Conservation (phyloP, 2,888 invertebrate genomes). For the Melanostoma scalare region DNA sequence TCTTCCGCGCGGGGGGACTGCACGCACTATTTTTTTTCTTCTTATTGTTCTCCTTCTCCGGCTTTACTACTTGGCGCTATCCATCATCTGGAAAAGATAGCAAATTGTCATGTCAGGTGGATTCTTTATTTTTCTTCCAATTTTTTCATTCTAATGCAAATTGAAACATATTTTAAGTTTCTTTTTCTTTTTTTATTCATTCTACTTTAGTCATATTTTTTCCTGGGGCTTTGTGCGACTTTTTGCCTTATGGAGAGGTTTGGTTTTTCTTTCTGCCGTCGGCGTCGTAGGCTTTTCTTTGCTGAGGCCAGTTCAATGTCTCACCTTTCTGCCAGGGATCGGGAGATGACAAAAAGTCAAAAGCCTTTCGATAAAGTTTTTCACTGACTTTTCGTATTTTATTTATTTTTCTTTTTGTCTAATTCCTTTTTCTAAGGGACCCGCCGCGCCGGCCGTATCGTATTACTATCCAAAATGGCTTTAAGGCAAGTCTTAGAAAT, state of each 20-base stretch:
- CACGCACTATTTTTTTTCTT: too few species aligned
- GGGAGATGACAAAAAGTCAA: slow-evolving; percentile 41
- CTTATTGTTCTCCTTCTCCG: slow-evolving; percentile 4
- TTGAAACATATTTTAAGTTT: slow-evolving; percentile 51
- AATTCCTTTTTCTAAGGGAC: background rate
- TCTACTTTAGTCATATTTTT: slow-evolving; percentile 10
- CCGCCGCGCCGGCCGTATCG: too few species aligned
- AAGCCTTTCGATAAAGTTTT: slow-evolving; percentile 38
- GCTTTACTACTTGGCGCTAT: background rate
- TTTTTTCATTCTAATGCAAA: slow-evolving; percentile 34
- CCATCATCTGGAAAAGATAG: slow-evolving; percentile 38
- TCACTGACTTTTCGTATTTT: background rate
- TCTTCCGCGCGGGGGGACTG: too few species aligned
- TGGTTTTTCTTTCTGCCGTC: background rate
- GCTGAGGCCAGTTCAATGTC: slow-evolving; percentile 5
- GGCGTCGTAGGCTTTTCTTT: slow-evolving; percentile 9
- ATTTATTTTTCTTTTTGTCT: background rate
- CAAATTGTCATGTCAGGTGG: slow-evolving; percentile 47
- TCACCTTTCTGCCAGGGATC: slow-evolving; percentile 24
- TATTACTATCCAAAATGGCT: background rate
- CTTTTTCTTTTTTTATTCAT: slow-evolving; percentile 15
- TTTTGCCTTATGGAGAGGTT: background rate
- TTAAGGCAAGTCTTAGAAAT: background rate
- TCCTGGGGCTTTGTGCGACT: background rate
- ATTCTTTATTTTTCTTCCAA: slow-evolving; percentile 14